Percentiles rank a stretch among this genome's conserved stretches.
Evolutionary conservation across 2,797 vertebrate species (phyloP).

Genomic region (Oreortyx pictus): DNA sequence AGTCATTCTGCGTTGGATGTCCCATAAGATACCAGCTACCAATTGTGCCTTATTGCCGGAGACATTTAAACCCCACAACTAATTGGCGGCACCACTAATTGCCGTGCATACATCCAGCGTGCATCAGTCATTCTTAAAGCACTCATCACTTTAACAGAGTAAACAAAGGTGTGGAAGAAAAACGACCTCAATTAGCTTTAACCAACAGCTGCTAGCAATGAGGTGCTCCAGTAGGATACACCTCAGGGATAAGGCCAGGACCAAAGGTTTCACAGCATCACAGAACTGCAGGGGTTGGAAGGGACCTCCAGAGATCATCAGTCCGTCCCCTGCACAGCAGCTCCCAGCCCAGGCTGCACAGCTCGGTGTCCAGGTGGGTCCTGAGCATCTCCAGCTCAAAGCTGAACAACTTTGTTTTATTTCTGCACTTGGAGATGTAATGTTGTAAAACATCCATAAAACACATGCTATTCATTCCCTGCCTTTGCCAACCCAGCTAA

Average conservation of each 20-base stretch:
- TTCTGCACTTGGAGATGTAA: neutral
- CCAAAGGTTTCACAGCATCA: no score
- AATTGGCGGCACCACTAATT: neutral
- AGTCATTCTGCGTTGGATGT: neutral
- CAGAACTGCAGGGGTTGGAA: no score
- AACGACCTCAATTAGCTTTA: neutral
- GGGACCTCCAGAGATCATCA: no score
- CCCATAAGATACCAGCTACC: fast-evolving
- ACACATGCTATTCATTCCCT: constrained; percentile 5
- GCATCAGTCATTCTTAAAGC: neutral
- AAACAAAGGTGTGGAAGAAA: constrained; percentile 1
- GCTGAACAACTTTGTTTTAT: neutral
- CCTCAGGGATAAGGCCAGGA: no score
- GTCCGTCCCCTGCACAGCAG: no score
- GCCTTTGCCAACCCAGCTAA: constrained; percentile 33
- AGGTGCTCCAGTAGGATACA: neutral
- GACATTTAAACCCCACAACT: neutral
- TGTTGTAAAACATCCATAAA: constrained; percentile 9
- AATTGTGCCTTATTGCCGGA: neutral
- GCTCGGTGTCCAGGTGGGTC: no score
- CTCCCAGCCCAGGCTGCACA: no score
- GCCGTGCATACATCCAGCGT: neutral
- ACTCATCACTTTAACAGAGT: constrained; percentile 2
- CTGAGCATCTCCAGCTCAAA: no score
- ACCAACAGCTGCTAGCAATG: neutral